Evolutionary conservation across 1,140 invertebrate genomes (phyloP), one percentile per base, ranked within the genome.

Genomic region (Megalonaias nervosa): DNA sequence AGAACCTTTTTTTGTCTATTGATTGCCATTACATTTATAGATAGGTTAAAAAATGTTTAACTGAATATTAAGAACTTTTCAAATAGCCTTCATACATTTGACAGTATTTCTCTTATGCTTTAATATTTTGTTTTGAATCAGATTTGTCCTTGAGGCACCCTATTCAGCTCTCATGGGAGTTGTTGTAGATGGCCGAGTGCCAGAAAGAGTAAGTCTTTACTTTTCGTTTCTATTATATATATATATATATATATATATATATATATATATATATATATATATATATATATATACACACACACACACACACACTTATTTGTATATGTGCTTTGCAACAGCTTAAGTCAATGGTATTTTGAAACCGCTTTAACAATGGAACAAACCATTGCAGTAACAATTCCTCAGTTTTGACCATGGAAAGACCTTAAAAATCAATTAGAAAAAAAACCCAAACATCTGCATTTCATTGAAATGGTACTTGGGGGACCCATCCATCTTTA

Each of bases 91-190:
- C 0, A 19, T 68, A 38, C 19, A 21, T 73, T 6, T 38, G 38
- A 38, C 2, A 38, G 4, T 38, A 38, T 38, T 9, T 38, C 9
- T 9, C 38, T 38, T 9, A 38, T 38, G 38, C 38, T 38, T 56
- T 68, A 21, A 26, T 26, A 1, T 26, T 38, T 58, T 66, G 13
- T 48, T 64, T 48, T 11, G 14, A 38, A 74, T 31, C 71, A 87
- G 86, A 65, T 79, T 79, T 62, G 79, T 85, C 14, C 69, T 83
- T 15, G 79, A 81, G 17, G 86, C 88, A 13, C 88, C 88, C 4
- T 83, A 85, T 62, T 79, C 82, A 31, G 88, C 88, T 16, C 76
- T 89, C 26, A 80, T 83, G 81, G 88, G 88, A 58, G 86, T 89
- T 31, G 80, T 88, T 12, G 79, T 85, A 55, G 86, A 88, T 85